Percentiles rank a stretch among this genome's conserved stretches.
Evolutionary conservation across 2,113 vertebrate species (phyloP).

Genomic region (Pampusana beccarii): DNA sequence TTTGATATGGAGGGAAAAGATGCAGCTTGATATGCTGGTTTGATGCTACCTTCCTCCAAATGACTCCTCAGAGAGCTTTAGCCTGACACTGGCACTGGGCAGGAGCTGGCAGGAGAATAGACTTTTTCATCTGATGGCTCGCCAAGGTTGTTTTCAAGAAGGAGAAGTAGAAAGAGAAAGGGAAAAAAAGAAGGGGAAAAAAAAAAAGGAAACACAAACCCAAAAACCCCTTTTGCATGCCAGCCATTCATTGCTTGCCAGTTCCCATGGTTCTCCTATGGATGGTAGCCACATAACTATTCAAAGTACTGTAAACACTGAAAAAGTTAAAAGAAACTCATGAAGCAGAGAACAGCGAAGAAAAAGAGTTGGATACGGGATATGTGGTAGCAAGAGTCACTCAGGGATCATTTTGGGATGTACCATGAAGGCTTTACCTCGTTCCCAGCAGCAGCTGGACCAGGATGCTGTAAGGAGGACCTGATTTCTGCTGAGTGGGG

Average conservation of each 20-base stretch:
- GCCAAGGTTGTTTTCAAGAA: constrained; percentile 59
- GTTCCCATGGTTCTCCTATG: constrained; percentile 59
- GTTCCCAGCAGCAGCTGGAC: neutral
- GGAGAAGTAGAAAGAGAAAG: constrained; percentile 14
- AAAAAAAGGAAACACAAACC: neutral
- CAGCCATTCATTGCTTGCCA: constrained; percentile 50
- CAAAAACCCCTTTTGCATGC: neutral
- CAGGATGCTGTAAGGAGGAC: neutral
- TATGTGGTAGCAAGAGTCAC: neutral
- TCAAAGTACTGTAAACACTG: constrained; percentile 49
- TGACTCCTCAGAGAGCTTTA: constrained; percentile 40
- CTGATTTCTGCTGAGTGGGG: neutral
- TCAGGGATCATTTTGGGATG: neutral
- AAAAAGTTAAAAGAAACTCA: constrained; percentile 37
- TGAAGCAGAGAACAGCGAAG: neutral
- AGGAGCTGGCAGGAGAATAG: constrained; percentile 46
- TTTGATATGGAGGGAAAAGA: neutral
- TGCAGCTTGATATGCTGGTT: neutral
- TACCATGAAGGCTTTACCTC: neutral
- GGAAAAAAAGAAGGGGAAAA: neutral
- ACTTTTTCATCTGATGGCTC: constrained; percentile 49
- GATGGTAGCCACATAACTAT: constrained; percentile 51
- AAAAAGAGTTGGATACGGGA: neutral
- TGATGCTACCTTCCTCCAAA: constrained; percentile 8
- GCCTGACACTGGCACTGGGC: constrained; percentile 46